Evolutionary conservation across 1,140 invertebrate species (phyloP).

Genomic region (Chrysomallon squamiferum): DNA sequence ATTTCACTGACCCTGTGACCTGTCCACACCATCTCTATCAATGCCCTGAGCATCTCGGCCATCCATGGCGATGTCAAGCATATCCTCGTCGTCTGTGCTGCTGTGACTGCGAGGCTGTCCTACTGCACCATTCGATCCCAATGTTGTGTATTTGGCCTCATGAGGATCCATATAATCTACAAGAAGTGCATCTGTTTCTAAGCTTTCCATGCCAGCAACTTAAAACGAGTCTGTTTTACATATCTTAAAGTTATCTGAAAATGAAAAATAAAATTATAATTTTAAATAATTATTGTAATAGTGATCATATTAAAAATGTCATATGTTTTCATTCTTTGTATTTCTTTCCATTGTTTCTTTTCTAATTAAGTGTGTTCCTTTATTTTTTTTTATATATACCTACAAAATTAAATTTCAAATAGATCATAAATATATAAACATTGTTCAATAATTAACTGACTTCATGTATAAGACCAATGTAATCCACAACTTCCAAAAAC

Average conservation of each 20-base stretch:
- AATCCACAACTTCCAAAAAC: too few species aligned
- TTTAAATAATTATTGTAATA: background rate
- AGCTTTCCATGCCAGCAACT: background rate
- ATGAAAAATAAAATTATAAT: background rate
- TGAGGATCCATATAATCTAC: conserved; percentile 24
- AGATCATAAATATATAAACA: too few species aligned
- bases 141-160: conserved; percentile 6
- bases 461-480: too few species aligned
- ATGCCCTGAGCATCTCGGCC: conserved; percentile 20
- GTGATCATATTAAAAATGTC: background rate
- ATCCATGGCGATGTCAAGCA: conserved; percentile 28
- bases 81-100: conserved; percentile 23
- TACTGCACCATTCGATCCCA: background rate
- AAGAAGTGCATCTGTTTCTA: conserved; percentile 25
- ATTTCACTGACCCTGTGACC: background rate
- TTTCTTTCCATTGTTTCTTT: too few species aligned
- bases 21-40: background rate
- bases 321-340: too few species aligned
- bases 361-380: too few species aligned
- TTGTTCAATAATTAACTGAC: too few species aligned
- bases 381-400: too few species aligned
- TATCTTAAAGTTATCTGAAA: background rate
- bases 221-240: background rate
- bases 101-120: background rate
- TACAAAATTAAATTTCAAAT: too few species aligned